These are phyloP conservation scores for Agrotis exclamationis DNA, from an alignment of 2,888 invertebrate genomes.

Conservation along the genomic window DNA sequence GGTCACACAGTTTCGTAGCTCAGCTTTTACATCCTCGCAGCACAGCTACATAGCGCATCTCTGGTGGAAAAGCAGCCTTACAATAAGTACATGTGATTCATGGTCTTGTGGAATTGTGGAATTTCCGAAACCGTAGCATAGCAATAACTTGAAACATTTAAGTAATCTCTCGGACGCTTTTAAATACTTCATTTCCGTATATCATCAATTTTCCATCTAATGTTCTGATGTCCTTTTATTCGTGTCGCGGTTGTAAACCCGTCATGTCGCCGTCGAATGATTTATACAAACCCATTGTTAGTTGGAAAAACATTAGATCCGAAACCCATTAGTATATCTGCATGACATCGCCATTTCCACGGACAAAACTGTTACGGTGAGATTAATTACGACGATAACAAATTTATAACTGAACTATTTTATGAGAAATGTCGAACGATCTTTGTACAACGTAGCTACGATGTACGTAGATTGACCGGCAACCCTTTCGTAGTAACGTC, in stretches of 20 bases:
- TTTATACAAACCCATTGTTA: slow-evolving; percentile 40
- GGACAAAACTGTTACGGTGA: not conserved
- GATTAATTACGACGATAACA: not conserved
- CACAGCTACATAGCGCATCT: no score
- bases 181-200: not conserved
- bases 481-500: not conserved
- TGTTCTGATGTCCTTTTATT: not conserved
- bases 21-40: no score
- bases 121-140: not conserved
- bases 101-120: no score
- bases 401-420: not conserved
- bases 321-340: slow-evolving; percentile 29
- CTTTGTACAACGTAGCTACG: not conserved
- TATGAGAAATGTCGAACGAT: not conserved
- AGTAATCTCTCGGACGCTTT: slow-evolving; percentile 1
- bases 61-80: no score
- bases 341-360: slow-evolving; percentile 18
- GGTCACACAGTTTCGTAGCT: no score
- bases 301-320: slow-evolving; percentile 24
- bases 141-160: not conserved
- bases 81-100: no score
- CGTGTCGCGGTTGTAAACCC: not conserved
- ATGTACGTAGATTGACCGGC: no score
- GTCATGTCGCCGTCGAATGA: slow-evolving; percentile 27
- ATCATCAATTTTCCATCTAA: slow-evolving; percentile 1